These are phyloP conservation scores for Byasa hedistus DNA, from an alignment of 2,888 invertebrate genomes.

Conservation along the genomic window DNA sequence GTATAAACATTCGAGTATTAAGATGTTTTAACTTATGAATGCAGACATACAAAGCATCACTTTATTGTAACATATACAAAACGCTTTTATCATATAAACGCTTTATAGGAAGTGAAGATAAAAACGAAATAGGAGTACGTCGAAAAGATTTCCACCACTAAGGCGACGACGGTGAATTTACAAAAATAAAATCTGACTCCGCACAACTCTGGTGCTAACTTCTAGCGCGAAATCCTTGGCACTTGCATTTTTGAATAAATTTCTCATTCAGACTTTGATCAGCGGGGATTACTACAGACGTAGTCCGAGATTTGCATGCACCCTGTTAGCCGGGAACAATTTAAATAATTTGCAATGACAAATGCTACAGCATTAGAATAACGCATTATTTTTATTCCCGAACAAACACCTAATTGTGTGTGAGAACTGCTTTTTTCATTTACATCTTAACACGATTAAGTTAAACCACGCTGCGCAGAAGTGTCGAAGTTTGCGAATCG, in stretches of 20 bases:
- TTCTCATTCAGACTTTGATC: constrained; percentile 68
- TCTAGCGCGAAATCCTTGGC: constrained; percentile 48
- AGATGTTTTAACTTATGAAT: no score
- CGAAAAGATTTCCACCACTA: no score
- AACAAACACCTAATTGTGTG: constrained; percentile 65
- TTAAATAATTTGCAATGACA: constrained; percentile 73
- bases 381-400: constrained; percentile 52
- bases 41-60: no score
- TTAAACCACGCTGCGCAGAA: constrained; percentile 31
- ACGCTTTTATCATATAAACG: no score
- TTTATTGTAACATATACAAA: no score
- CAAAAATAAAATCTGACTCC: constrained; percentile 34
- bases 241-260: constrained; percentile 70
- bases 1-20: no score
- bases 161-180: neutral
- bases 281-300: constrained; percentile 55
- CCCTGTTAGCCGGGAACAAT: constrained; percentile 54
- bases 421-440: constrained; percentile 50
- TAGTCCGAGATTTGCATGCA: constrained; percentile 58
- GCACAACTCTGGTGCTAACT: constrained; percentile 41
- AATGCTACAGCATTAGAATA: constrained; percentile 59
- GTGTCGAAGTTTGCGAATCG: constrained; percentile 36
- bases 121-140: no score
- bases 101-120: no score
- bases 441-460: constrained; percentile 42